Conservation (phyloP, 1,140 invertebrate genomes). For the Artemia franciscana region DNA sequence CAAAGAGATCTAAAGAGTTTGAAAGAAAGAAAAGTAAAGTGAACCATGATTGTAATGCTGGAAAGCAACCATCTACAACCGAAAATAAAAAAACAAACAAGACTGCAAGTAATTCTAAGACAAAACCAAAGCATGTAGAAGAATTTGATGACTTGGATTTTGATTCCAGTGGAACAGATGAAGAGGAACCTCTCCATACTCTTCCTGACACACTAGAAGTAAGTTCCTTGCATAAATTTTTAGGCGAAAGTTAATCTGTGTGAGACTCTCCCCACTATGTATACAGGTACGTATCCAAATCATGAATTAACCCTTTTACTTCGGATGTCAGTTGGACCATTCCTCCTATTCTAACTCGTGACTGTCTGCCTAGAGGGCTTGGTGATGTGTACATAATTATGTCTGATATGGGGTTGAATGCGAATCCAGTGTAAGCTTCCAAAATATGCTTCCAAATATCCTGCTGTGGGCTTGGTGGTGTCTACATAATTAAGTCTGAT, state of each 20-base stretch:
- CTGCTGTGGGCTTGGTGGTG: too few relatives aligned
- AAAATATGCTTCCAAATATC: too few relatives aligned
- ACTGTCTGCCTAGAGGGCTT: not conserved
- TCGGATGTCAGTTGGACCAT: too few relatives aligned
- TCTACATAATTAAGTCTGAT: too few relatives aligned
- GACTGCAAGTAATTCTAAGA: not conserved
- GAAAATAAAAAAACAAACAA: not conserved
- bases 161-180: not conserved
- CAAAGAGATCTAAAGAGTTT: not conserved
- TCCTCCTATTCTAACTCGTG: too few relatives aligned
- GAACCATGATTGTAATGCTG: not conserved
- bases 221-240: not conserved
- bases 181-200: not conserved
- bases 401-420: too few relatives aligned
- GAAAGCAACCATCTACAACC: not conserved
- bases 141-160: not conserved
- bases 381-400: not conserved
- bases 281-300: too few relatives aligned
- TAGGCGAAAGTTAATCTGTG: not conserved
- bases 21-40: not conserved
- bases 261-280: not conserved
- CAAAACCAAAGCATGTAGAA: not conserved
- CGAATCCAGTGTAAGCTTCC: too few relatives aligned
- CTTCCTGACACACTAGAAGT: not conserved
- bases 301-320: too few relatives aligned